phyloP scores from a whole-genome alignment of 2,888 invertebrate genomes.

The Macropis europaea region DNA sequence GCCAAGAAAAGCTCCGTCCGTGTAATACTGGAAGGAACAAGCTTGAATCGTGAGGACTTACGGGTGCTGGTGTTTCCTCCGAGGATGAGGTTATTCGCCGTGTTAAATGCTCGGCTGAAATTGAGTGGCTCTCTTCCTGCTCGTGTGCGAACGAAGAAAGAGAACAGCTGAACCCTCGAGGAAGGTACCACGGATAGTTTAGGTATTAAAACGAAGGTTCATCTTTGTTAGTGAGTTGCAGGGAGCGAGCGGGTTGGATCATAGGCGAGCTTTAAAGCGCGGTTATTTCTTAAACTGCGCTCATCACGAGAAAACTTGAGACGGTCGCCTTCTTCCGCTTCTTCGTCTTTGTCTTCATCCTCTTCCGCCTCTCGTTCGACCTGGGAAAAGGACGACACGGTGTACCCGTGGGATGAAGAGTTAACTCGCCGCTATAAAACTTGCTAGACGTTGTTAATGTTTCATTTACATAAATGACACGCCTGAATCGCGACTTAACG shows the following conservation, averaged over 20 bases:
- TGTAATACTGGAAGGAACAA: conserved; percentile 45
- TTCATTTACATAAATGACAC: conserved; percentile 65
- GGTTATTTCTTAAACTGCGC: conserved; percentile 61
- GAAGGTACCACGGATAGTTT: conserved; percentile 7
- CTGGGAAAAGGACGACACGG: conserved; percentile 5
- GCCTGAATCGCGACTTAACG: conserved; percentile 51
- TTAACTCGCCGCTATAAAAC: conserved; percentile 62
- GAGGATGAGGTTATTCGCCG: conserved; percentile 47
- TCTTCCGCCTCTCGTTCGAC: neutral
- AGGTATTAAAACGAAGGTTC: conserved; percentile 63
- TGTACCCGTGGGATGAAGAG: conserved; percentile 35
- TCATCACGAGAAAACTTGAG: conserved; percentile 37
- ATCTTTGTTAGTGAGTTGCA: conserved; percentile 63
- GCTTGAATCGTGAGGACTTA: conserved; percentile 21
- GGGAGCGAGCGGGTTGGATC: conserved; percentile 59
- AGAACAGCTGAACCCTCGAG: conserved; percentile 8
- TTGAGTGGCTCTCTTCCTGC: conserved; percentile 52
- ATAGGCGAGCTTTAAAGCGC: conserved; percentile 61
- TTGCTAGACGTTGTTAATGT: conserved; percentile 66
- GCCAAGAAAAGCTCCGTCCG: conserved; percentile 34
- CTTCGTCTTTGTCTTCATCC: neutral
- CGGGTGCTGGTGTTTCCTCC: conserved; percentile 18
- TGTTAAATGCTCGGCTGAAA: conserved; percentile 59
- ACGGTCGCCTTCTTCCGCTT: conserved; percentile 3
- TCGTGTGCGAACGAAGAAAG: conserved; percentile 15